A percentile compares a stretch with the other conserved stretches of the same genome.
These are phyloP conservation scores for Magallana ariakensis DNA, from an alignment of 1,140 invertebrate species.

Conservation along the genomic window DNA sequence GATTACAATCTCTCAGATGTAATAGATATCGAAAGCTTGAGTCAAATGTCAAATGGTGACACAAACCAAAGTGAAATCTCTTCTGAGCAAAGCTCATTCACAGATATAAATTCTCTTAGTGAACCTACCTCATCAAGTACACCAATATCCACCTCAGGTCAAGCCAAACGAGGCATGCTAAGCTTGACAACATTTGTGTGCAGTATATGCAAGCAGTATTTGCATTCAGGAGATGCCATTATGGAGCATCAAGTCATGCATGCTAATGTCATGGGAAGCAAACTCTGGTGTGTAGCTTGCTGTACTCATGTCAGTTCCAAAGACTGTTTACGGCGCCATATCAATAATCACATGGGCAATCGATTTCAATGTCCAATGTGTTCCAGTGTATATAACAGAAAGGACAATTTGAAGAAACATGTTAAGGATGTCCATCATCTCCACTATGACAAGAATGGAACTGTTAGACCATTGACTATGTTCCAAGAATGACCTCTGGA, in stretches of 20 bases:
- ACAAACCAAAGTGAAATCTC: not conserved
- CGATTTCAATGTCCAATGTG: slow-evolving; percentile 19
- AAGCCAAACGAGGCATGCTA: not conserved
- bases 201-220: slow-evolving; percentile 14
- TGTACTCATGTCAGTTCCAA: slow-evolving; percentile 17
- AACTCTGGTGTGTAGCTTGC: slow-evolving; percentile 29
- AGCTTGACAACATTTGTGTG: not conserved
- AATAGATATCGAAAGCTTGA: not conserved
- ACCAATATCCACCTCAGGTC: not conserved
- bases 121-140: not conserved
- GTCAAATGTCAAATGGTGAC: slow-evolving; percentile 31
- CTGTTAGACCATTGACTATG: not conserved
- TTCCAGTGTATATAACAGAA: slow-evolving; percentile 36
- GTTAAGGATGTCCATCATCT: slow-evolving; percentile 20
- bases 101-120: not conserved
- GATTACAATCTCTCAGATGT: not conserved
- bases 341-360: slow-evolving; percentile 37
- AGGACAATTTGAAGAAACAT: slow-evolving; percentile 39
- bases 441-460: slow-evolving; percentile 27
- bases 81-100: not conserved
- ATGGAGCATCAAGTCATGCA: slow-evolving; percentile 4
- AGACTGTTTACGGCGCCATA: slow-evolving; percentile 26
- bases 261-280: not conserved
- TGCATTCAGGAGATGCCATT: not conserved
- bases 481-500: not conserved